Conservation (phyloP, 64 coral and sea anemone species). For the Montipora sp. region DNA sequence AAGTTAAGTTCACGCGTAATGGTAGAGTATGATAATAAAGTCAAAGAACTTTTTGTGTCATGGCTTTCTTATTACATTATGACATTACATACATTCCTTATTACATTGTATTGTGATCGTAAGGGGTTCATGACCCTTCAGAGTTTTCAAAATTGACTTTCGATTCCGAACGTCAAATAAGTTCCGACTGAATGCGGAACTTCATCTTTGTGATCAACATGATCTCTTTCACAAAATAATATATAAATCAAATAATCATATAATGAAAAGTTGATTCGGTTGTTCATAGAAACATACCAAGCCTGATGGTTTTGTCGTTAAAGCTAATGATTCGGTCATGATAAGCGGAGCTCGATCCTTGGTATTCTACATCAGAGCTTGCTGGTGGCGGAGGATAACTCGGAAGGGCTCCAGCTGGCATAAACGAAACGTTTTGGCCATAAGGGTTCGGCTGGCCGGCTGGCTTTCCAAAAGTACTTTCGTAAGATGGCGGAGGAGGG, state of each 20-base stretch:
- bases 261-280: background rate
- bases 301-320: conserved; percentile 59
- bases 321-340: conserved; percentile 31
- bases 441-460: background rate
- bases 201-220: too few relatives aligned
- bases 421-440: background rate
- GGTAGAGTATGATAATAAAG: too few relatives aligned
- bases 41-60: too few relatives aligned
- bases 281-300: conserved; percentile 22
- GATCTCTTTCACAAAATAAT: too few relatives aligned
- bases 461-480: conserved; percentile 3
- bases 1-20: too few relatives aligned
- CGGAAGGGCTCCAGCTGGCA: background rate
- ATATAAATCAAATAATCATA: background rate
- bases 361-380: conserved; percentile 13
- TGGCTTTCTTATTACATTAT: too few relatives aligned
- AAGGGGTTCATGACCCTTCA: too few relatives aligned
- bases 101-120: too few relatives aligned
- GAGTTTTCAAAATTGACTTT: too few relatives aligned
- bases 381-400: background rate
- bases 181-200: too few relatives aligned
- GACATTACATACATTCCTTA: too few relatives aligned
- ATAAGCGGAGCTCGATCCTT: background rate
- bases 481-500: conserved; percentile 50
- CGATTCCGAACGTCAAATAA: too few relatives aligned